Evolutionary conservation across 2,113 vertebrate species (phyloP).

Genomic region (Aegotheles bennettii): DNA sequence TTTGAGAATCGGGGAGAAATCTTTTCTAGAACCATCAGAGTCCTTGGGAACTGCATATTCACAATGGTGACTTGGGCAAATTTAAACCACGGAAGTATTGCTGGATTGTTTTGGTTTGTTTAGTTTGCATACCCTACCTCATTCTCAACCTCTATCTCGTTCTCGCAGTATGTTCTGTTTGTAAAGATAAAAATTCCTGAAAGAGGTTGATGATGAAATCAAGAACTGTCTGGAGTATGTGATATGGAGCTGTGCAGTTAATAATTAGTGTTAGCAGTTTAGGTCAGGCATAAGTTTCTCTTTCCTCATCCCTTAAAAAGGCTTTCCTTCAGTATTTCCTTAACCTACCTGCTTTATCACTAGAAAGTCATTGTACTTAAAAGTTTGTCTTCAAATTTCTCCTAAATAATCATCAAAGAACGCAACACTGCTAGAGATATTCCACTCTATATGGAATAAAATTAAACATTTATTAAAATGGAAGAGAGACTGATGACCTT

Average conservation of each 20-base stretch:
- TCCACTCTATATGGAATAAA: not conserved
- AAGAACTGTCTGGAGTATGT: not conserved
- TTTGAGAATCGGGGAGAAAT: not conserved
- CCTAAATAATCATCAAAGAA: not conserved
- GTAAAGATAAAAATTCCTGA: not conserved
- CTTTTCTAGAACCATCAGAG: not conserved
- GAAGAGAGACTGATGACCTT: not conserved
- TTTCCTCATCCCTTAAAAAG: not conserved
- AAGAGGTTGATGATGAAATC: not conserved
- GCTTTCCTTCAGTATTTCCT: not conserved
- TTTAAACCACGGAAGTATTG: not conserved
- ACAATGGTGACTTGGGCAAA: not conserved
- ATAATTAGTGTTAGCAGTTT: not conserved
- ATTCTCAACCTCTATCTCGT: not conserved
- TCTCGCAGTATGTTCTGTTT: not conserved
- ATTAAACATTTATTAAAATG: constrained; percentile 29
- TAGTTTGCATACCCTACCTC: not conserved
- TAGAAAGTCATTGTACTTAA: not conserved
- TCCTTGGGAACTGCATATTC: not conserved
- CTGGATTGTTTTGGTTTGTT: not conserved
- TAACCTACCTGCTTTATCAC: not conserved
- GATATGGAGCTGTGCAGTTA: not conserved
- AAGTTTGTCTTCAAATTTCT: not conserved
- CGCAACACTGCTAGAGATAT: not conserved
- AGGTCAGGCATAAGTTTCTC: not conserved